Evolutionary conservation across 2,113 vertebrate genomes (phyloP).

Genomic region (Pelodiscus sinensis): DNA sequence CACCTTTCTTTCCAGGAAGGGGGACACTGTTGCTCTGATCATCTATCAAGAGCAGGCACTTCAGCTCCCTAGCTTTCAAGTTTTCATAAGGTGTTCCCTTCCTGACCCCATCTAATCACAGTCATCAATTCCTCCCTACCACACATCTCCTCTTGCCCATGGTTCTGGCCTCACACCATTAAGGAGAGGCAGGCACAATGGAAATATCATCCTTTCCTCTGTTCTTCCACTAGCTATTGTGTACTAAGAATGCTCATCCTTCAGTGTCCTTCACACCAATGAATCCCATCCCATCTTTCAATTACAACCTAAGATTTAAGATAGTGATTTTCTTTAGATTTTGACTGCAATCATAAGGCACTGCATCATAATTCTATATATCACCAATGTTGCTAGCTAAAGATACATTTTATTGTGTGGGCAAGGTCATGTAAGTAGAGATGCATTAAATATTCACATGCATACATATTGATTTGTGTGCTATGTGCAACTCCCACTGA

Average conservation of each 20-base stretch:
- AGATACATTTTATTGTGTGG: not conserved
- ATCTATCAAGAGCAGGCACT: not conserved
- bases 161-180: not conserved
- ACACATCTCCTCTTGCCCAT: not conserved
- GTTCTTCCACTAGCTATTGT: not conserved
- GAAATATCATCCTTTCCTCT: not conserved
- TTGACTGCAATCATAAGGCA: not conserved
- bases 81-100: not conserved
- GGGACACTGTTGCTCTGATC: not conserved
- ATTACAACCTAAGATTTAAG: not conserved
- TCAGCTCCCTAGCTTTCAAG: not conserved
- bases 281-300: not conserved
- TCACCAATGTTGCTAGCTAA: not conserved
- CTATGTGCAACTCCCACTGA: not conserved
- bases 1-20: conserved; percentile 15
- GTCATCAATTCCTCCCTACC: not conserved
- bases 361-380: not conserved
- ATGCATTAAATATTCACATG: not conserved
- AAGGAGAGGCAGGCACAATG: not conserved
- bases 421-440: fast-evolving
- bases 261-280: not conserved
- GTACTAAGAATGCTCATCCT: not conserved
- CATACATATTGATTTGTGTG: not conserved
- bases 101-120: not conserved
- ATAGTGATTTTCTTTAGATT: not conserved